phyloP scores from a whole-genome alignment of 2,797 vertebrate genomes.

The Pachyuromys duprasi region DNA sequence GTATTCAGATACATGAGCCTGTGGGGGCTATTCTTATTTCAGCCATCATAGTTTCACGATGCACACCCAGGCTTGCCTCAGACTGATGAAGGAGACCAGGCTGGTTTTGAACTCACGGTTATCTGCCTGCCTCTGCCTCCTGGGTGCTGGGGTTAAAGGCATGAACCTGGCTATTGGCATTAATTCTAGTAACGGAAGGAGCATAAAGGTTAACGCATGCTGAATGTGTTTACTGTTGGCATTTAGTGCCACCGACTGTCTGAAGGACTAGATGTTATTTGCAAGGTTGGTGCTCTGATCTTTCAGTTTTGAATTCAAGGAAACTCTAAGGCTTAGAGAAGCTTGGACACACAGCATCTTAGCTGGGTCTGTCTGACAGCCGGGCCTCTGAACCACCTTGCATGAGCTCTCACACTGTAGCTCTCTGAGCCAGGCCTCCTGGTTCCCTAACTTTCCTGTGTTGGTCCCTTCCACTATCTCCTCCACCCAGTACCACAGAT shows the following conservation, averaged over 20 bases:
- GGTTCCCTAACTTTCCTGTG: neutral
- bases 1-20: neutral
- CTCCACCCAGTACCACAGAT: neutral
- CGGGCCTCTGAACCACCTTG: neutral
- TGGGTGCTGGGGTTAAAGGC: neutral
- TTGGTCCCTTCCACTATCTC: neutral
- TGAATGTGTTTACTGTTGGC: no score
- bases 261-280: neutral
- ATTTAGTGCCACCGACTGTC: neutral
- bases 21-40: neutral
- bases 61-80: neutral
- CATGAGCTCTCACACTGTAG: fast-evolving
- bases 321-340: neutral
- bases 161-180: neutral
- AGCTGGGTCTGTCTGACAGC: neutral
- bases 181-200: neutral
- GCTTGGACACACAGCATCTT: neutral
- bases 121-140: neutral
- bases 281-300: neutral
- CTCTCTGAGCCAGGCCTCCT: neutral
- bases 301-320: neutral
- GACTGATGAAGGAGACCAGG: neutral
- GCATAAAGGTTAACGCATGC: neutral
- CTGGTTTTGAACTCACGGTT: neutral
- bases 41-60: neutral